These are phyloP conservation scores for Parnassius orleans DNA, from an alignment of 2,888 invertebrate species.

Conservation along the genomic window DNA sequence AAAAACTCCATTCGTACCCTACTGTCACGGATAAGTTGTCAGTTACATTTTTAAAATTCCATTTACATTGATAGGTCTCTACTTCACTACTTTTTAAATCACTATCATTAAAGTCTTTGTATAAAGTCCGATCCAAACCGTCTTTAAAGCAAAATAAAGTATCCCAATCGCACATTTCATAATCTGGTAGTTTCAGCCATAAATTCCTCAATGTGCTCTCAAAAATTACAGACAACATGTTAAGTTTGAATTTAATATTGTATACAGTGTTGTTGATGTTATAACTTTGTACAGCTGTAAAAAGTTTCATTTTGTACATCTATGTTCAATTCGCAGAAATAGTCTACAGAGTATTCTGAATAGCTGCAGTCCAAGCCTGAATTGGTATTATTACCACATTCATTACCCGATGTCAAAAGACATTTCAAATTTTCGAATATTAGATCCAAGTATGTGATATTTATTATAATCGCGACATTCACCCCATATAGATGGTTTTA, in stretches of 20 bases:
- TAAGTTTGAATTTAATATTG: slow-evolving; percentile 66
- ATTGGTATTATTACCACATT: slow-evolving; percentile 47
- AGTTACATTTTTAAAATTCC: slow-evolving; percentile 54
- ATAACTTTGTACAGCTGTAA: slow-evolving; percentile 58
- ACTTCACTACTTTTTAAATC: slow-evolving; percentile 38
- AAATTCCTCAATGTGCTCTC: slow-evolving; percentile 67
- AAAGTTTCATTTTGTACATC: slow-evolving; percentile 74
- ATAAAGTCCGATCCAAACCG: slow-evolving; percentile 59
- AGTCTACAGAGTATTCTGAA: slow-evolving; percentile 44
- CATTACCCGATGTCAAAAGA: slow-evolving; percentile 47
- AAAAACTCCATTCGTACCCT: slow-evolving; percentile 89
- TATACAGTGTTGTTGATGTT: slow-evolving; percentile 60
- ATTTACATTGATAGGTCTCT: slow-evolving; percentile 65
- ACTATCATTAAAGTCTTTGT: slow-evolving; percentile 50
- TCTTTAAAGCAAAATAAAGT: slow-evolving; percentile 58
- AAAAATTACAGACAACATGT: slow-evolving; percentile 58
- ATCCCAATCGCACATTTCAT: slow-evolving; percentile 57
- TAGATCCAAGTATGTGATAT: slow-evolving; percentile 52
- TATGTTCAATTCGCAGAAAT: slow-evolving; percentile 60
- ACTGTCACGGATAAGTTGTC: slow-evolving; percentile 42
- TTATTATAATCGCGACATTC: slow-evolving; percentile 55
- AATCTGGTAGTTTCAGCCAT: slow-evolving; percentile 63
- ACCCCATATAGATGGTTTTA: slow-evolving; percentile 50
- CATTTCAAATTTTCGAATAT: slow-evolving; percentile 62
- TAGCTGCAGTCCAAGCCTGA: slow-evolving; percentile 55